Evolutionary conservation across 2,113 vertebrate species (phyloP).

Genomic region (human): GRCh38 chr18:62299001-62299500

Average conservation of each 20-base stretch:
- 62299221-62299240: background rate
- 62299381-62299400: background rate
- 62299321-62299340: background rate
- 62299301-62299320: background rate
- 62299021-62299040: background rate
- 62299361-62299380: background rate
- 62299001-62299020: background rate
- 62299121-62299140: conserved; percentile 19
- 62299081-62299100: background rate
- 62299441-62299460: conserved; percentile 32
- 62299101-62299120: background rate
- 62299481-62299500: background rate
- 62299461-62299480: background rate
- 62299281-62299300: background rate
- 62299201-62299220: background rate
- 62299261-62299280: background rate
- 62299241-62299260: background rate
- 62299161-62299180: background rate
- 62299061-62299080: background rate
- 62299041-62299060: background rate
- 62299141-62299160: background rate
- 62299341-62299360: background rate
- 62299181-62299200: background rate
- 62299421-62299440: background rate
- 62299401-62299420: conserved; percentile 21